Evolutionary conservation across 2,113 vertebrate species (phyloP).

Genomic region (Onychorhynchus coronatus): DNA sequence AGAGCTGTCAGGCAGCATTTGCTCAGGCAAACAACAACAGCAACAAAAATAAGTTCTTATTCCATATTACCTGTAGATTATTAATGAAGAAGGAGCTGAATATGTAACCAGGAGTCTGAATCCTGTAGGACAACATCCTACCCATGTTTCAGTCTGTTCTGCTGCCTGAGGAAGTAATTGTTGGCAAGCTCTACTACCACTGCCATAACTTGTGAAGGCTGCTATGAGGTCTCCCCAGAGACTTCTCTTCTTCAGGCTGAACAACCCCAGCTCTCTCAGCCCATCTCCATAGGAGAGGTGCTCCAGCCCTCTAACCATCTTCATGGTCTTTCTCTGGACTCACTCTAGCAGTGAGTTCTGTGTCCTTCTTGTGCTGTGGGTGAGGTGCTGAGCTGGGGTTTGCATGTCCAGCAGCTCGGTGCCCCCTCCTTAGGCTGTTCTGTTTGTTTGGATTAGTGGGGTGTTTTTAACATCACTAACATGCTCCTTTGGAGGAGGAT

Average conservation of each 20-base stretch:
- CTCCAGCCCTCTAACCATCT: background rate
- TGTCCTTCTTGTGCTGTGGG: background rate
- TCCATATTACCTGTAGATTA: background rate
- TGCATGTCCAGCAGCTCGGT: background rate
- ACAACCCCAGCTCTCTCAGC: background rate
- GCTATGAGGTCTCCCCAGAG: background rate
- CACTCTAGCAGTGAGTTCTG: background rate
- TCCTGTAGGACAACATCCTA: background rate
- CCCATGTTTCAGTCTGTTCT: background rate
- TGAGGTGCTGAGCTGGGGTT: accelerated
- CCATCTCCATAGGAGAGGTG: background rate
- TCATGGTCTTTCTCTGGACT: background rate
- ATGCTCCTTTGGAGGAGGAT: background rate
- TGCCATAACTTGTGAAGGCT: background rate
- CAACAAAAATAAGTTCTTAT: background rate
- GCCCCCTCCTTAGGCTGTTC: background rate
- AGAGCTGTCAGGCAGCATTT: background rate
- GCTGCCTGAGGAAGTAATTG: background rate
- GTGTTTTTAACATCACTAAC: background rate
- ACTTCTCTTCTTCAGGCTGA: background rate
- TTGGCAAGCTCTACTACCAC: background rate
- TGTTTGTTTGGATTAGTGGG: background rate
- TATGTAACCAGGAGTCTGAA: background rate
- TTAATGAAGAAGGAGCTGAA: background rate
- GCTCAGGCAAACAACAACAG: background rate